phyloP scores from a whole-genome alignment of 2,113 vertebrate genomes.

The Tricholaema leucomelas region DNA sequence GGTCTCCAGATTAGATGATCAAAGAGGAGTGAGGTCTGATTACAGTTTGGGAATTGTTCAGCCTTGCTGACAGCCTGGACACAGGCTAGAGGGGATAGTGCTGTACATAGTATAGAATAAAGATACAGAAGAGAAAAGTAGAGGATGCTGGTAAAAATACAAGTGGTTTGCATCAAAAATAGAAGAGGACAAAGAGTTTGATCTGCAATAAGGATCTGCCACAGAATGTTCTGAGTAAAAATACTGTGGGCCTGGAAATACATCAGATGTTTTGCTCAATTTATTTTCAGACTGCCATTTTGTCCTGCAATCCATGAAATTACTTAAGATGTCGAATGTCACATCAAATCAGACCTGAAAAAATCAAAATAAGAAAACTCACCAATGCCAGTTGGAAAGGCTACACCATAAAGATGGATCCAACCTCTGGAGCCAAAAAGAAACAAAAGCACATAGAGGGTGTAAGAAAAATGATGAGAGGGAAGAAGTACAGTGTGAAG shows the following conservation, averaged over 20 bases:
- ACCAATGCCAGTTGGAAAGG: accelerated
- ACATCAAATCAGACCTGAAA: background rate
- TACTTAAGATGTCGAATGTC: background rate
- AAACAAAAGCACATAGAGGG: background rate
- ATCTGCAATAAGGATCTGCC: background rate
- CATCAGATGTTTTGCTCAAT: background rate
- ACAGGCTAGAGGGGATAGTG: background rate
- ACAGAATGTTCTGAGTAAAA: background rate
- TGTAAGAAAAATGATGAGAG: background rate
- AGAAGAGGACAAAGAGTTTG: background rate
- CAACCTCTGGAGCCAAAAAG: background rate
- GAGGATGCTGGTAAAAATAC: background rate
- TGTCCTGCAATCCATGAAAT: background rate
- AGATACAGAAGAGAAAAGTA: background rate
- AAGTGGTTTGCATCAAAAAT: background rate
- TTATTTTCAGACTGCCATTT: background rate
- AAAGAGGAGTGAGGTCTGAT: background rate
- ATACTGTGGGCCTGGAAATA: background rate
- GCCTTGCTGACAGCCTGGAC: background rate
- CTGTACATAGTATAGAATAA: background rate
- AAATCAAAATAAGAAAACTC: background rate
- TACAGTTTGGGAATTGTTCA: background rate
- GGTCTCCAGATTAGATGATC: background rate
- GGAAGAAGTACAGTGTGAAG: background rate
- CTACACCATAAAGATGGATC: background rate